A percentile compares a stretch with the other conserved stretches of the same genome.
Conservation (phyloP, 2,888 invertebrate genomes). For the Siphlonurus alternatus region DNA sequence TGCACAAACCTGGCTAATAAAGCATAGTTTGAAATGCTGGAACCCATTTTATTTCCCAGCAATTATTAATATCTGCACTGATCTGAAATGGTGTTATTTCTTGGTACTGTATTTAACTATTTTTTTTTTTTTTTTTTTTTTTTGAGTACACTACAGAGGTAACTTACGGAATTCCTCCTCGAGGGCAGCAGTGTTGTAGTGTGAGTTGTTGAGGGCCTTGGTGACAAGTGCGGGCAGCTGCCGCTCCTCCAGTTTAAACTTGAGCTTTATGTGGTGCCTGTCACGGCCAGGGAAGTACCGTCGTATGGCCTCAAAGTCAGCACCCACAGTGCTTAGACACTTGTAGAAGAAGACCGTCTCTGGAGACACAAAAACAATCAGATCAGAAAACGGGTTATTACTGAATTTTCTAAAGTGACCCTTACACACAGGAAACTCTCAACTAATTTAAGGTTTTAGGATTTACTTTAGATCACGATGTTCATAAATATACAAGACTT, state of each 20-base stretch:
- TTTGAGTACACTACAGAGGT: no score
- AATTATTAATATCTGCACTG: neutral
- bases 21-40: no score
- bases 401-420: neutral
- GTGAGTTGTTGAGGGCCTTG: slow-evolving; percentile 47
- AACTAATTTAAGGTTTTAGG: no score
- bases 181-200: neutral
- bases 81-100: no score
- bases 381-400: neutral
- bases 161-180: neutral
- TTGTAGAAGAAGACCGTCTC: slow-evolving; percentile 86
- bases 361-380: slow-evolving; percentile 17
- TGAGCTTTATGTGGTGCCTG: slow-evolving; percentile 69
- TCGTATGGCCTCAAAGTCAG: slow-evolving; percentile 83
- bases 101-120: no score
- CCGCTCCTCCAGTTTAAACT: slow-evolving; percentile 85
- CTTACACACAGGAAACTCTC: no score
- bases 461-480: no score
- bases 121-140: no score
- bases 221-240: slow-evolving; percentile 54
- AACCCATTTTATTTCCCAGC: neutral
- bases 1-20: no score
- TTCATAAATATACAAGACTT: no score
- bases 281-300: slow-evolving; percentile 62
- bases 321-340: slow-evolving; percentile 75